A percentile compares a stretch with the other conserved stretches of the same genome.
These are phyloP conservation scores for Acleris literana DNA, from an alignment of 2,888 invertebrate genomes.

Conservation along the genomic window DNA sequence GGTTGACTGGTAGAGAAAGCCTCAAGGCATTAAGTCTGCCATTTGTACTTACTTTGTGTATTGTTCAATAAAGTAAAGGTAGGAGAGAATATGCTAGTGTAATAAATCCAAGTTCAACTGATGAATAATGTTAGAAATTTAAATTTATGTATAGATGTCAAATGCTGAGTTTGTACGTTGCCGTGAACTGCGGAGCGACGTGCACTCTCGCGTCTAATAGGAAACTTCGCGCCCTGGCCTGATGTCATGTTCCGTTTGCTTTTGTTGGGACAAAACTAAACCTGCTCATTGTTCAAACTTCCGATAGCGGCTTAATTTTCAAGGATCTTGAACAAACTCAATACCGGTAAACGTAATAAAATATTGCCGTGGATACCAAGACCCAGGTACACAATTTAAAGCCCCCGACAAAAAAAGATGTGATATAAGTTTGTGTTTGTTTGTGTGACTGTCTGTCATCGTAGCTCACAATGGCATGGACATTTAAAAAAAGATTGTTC, in stretches of 20 bases:
- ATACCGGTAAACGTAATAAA: conserved; percentile 6
- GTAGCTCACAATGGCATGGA: too few species aligned
- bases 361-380: neutral
- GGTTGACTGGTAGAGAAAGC: too few species aligned
- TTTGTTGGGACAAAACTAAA: conserved; percentile 13
- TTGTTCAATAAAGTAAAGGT: too few species aligned
- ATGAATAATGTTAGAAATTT: neutral
- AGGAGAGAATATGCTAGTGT: too few species aligned
- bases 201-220: conserved; percentile 40
- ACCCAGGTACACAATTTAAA: neutral
- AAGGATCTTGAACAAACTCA: conserved; percentile 19
- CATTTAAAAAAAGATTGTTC: too few species aligned
- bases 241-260: conserved; percentile 36
- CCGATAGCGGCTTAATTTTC: conserved; percentile 17
- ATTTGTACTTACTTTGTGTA: too few species aligned
- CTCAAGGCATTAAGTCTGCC: too few species aligned
- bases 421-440: too few species aligned
- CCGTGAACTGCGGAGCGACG: neutral
- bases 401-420: too few species aligned
- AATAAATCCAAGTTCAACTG: too few species aligned
- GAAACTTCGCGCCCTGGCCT: conserved; percentile 44
- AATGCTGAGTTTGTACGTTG: conserved; percentile 7
- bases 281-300: conserved; percentile 19
- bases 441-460: too few species aligned
- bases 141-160: neutral